Evolutionary conservation across 2,113 vertebrate genomes (phyloP).

Genomic region (Podocnemis expansa): DNA sequence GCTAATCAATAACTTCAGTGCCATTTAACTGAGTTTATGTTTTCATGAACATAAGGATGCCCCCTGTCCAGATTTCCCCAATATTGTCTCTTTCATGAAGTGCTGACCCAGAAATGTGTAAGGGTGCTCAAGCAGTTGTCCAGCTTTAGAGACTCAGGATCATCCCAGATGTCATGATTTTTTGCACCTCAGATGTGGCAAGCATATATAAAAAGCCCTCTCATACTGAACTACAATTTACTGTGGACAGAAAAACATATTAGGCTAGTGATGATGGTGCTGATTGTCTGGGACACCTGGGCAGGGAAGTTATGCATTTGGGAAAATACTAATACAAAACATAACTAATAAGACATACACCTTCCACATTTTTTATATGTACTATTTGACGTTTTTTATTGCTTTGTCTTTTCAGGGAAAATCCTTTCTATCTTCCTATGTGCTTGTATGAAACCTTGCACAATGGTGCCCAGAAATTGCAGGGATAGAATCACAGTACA

Average conservation of each 20-base stretch:
- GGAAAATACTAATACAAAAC: neutral
- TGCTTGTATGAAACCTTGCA: neutral
- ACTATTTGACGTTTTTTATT: neutral
- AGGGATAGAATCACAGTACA: neutral
- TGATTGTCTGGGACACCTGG: neutral
- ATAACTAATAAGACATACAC: neutral
- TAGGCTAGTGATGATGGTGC: neutral
- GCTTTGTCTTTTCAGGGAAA: neutral
- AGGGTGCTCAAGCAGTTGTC: neutral
- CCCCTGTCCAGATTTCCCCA: neutral
- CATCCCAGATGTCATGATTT: too few species aligned
- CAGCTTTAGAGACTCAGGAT: too few species aligned
- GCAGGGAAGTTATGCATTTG: neutral
- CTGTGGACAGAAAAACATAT: neutral
- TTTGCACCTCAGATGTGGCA: too few species aligned
- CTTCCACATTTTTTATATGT: neutral
- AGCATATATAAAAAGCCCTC: too few species aligned
- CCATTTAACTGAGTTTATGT: neutral
- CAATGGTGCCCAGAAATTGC: neutral
- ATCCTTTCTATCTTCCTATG: neutral
- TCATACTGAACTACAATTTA: neutral
- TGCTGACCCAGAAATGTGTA: neutral
- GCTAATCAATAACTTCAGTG: neutral
- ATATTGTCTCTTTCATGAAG: too few species aligned
- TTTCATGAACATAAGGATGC: neutral